A percentile compares a stretch with the other conserved stretches of the same genome.
Conservation (phyloP, 2,888 invertebrate species). For the Drosophila monieri region DNA sequence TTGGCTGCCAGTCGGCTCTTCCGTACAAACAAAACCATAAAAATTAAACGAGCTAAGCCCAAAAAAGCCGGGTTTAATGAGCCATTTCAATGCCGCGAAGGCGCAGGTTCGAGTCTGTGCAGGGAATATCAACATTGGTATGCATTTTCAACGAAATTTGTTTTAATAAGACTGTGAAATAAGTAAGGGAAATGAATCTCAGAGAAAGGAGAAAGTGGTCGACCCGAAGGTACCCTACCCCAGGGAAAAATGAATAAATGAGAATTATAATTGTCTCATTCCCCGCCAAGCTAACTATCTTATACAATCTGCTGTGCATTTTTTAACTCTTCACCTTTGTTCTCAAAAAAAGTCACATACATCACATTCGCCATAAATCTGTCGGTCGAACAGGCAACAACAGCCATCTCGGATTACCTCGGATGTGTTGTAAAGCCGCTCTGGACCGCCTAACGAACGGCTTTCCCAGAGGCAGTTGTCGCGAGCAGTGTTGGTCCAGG, state of each 20-base stretch:
- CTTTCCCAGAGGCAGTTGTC: not conserved
- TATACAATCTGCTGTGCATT: no score
- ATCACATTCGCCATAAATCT: not conserved
- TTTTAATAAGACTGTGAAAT: constrained; percentile 16
- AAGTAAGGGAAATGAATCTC: constrained; percentile 6
- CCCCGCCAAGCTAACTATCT: no score
- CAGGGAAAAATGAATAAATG: not conserved
- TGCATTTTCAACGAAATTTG: constrained; percentile 11
- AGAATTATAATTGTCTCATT: no score
- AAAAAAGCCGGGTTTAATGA: constrained; percentile 38
- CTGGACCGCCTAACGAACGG: not conserved
- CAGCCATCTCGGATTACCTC: constrained; percentile 11
- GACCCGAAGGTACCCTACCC: not conserved
- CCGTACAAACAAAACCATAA: constrained; percentile 53
- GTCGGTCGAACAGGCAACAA: not conserved
- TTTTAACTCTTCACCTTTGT: no score
- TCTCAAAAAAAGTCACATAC: no score
- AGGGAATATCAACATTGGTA: constrained; percentile 18
- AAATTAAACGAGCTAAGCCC: constrained; percentile 48
- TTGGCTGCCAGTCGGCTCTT: constrained; percentile 20
- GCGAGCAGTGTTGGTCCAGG: constrained; percentile 1
- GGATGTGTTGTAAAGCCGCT: not conserved
- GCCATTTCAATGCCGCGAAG: constrained; percentile 42
- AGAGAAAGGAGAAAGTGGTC: not conserved
- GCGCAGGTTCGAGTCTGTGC: constrained; percentile 6